Evolutionary conservation across 2,113 vertebrate species (phyloP), one percentile per base, ranked within the genome.

Genomic region (Cyanocitta stelleri): DNA sequence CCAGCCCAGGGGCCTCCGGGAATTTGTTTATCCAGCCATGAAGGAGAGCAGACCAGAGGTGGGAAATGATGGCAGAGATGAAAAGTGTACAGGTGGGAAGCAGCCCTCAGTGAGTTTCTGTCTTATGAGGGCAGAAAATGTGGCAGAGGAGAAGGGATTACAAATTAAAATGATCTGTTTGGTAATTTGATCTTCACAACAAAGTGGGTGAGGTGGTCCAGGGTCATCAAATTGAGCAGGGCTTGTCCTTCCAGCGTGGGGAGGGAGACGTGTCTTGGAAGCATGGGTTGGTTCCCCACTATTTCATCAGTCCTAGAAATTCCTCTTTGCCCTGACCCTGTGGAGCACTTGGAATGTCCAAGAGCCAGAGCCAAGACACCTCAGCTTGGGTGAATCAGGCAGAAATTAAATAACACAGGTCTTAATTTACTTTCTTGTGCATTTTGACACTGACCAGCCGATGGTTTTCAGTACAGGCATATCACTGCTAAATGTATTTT

Each of bases 181-280:
- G 64, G 13, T 67, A 3, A 22, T 46, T 46, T 33, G 6, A 30
- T 21, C 44, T 63, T 58, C 37, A 27, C 63, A 69, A 6, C 5
- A 8, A 35, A 33, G 22, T 5, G 33, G 16, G 5, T 11, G 33
- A 55, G 27, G 16, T n/a, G 41, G 16, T 35, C 17, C 11, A 7
- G 32, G 66, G 24, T 10, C 0, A 0, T 20, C 4, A 0, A 7
- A 3, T 5, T 6, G 51, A 37, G 6, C 30, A 7, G 16, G n/a
- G 37, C 35, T 83, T 29, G 32, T 23, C 55, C 23, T 76, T 35
- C 49, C 30, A 16, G 41, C 3, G 1, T 21, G 35, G 30, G 46
- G 49, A 55, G 12, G 55, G 8, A 23, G 52, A 43, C 0, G 5
- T 46, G 27, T 9, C 27, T 48, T 51, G 51, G 61, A 26, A 16